Conservation (phyloP, 2,797 vertebrate genomes). For the Nasua narica region DNA sequence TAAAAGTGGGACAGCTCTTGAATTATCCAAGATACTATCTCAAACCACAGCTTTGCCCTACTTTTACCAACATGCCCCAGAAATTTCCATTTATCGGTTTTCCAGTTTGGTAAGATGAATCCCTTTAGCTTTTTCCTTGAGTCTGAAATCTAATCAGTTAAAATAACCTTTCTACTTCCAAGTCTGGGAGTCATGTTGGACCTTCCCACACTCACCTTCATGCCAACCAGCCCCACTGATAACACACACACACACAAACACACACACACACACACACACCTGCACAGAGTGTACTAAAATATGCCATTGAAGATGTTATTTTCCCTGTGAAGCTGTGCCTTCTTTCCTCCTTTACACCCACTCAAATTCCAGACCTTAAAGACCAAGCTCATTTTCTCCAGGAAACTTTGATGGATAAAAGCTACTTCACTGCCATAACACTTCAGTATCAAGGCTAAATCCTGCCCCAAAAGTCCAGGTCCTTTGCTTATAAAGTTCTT, state of each 20-base stretch:
- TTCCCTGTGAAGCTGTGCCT: background rate
- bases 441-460: background rate
- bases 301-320: background rate
- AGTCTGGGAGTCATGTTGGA: background rate
- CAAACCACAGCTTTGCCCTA: slow-evolving; percentile 45
- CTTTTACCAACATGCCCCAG: slow-evolving; percentile 33
- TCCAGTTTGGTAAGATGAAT: background rate
- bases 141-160: slow-evolving; percentile 46
- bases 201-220: background rate
- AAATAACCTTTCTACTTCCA: background rate
- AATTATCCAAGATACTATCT: slow-evolving; percentile 46
- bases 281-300: background rate
- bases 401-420: background rate
- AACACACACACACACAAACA: background rate
- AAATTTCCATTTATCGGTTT: slow-evolving; percentile 27
- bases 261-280: background rate
- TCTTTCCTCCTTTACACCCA: background rate
- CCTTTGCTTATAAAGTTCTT: background rate
- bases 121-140: background rate
- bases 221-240: background rate
- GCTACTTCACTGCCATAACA: background rate
- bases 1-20: slow-evolving; percentile 52
- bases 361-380: background rate
- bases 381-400: background rate
- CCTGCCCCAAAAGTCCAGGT: background rate